Conservation (phyloP, 2,888 invertebrate species). For the Ichneumon xanthorius region DNA sequence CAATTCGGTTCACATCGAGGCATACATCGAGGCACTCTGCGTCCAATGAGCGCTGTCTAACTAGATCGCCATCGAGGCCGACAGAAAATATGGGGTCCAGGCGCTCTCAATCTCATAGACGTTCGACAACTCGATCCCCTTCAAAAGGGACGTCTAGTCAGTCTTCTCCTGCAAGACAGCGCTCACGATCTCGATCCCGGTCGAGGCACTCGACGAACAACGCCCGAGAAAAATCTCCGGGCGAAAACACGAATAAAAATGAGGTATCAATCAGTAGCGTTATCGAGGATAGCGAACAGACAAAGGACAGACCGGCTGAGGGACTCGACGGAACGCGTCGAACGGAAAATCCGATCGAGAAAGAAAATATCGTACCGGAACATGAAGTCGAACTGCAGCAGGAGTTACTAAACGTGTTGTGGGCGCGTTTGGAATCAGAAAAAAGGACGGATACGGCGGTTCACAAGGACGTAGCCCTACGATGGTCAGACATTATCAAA, state of each 20-base stretch:
- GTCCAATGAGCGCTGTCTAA: too few relatives aligned
- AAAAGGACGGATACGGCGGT: conserved; percentile 19
- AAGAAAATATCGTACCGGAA: conserved; percentile 21
- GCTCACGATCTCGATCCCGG: conserved; percentile 31
- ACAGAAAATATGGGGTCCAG: not conserved
- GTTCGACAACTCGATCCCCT: conserved; percentile 33
- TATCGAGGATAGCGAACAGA: conserved; percentile 2
- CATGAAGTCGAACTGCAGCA: conserved; percentile 53
- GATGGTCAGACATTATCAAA: conserved; percentile 51
- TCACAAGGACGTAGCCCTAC: conserved; percentile 48
- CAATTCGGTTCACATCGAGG: conserved; percentile 15
- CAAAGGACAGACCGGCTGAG: not conserved
- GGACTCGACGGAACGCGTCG: conserved; percentile 11
- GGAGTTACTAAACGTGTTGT: conserved; percentile 40
- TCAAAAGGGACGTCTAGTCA: conserved; percentile 2
- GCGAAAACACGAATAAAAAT: conserved; percentile 3
- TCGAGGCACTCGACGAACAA: conserved; percentile 24
- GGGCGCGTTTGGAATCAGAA: conserved; percentile 45
- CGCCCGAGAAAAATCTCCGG: not conserved
- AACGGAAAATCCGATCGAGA: conserved; percentile 8
- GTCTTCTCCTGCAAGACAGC: not conserved
- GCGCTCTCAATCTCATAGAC: conserved; percentile 14
- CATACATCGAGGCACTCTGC: not conserved
- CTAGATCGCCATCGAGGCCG: not conserved
- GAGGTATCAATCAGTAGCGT: conserved; percentile 10